phyloP scores from a whole-genome alignment of 1,140 invertebrate species.

The Neodiprion lecontei region DNA sequence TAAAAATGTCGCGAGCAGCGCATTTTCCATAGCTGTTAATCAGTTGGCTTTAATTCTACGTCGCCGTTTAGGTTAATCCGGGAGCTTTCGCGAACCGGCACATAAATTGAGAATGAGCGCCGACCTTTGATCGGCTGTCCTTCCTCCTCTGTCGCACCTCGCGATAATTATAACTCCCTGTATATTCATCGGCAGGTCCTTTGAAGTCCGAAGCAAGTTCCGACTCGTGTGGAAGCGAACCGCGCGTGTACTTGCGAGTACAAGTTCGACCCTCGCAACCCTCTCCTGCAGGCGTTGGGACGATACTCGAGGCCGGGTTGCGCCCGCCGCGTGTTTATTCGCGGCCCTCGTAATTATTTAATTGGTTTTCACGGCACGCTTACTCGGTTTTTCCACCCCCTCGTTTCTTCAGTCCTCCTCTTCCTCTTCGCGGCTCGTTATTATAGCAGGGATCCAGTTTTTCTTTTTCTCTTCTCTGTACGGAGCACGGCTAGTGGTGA shows the following conservation, averaged over 20 bases:
- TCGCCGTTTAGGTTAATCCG: too few species aligned
- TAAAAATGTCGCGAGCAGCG: too few species aligned
- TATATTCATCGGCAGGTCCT: neutral
- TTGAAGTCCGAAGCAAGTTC: neutral
- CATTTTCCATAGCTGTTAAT: too few species aligned
- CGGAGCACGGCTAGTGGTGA: neutral
- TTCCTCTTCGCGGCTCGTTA: too few species aligned
- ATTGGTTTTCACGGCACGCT: conserved; percentile 7
- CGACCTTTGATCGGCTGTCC: neutral
- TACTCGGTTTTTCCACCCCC: neutral
- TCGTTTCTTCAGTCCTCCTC: too few species aligned
- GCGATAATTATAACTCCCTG: neutral
- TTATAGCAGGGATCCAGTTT: neutral
- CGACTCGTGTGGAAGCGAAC: neutral
- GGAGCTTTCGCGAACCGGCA: too few species aligned
- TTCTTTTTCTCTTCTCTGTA: neutral
- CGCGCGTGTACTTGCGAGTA: neutral
- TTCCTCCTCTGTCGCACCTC: neutral
- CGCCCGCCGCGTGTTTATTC: neutral
- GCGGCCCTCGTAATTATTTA: neutral
- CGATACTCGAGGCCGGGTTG: neutral
- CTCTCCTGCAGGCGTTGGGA: neutral
- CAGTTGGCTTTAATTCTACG: too few species aligned
- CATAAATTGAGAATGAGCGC: neutral
- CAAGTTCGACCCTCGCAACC: neutral